Conservation (phyloP, 1,140 invertebrate species). For the Anastrepha obliqua region DNA sequence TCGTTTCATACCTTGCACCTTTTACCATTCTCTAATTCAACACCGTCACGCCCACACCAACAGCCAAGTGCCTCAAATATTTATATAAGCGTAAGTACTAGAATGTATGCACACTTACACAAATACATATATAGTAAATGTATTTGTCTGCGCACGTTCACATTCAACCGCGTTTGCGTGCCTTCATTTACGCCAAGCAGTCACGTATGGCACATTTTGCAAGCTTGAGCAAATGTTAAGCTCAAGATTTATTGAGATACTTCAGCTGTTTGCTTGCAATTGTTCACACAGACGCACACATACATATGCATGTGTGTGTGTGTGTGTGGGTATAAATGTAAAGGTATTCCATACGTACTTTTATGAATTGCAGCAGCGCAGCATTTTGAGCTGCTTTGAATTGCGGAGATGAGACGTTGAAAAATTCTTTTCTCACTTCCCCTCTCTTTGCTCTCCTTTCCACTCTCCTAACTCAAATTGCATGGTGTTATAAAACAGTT, state of each 20-base stretch:
- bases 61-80: background rate
- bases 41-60: background rate
- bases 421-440: background rate
- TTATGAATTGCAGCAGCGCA: background rate
- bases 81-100: background rate
- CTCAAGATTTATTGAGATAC: conserved; percentile 52
- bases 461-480: background rate
- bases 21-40: background rate
- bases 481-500: background rate
- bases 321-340: background rate
- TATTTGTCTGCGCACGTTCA: background rate
- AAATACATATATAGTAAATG: background rate
- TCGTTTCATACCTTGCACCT: conserved; percentile 9
- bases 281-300: background rate
- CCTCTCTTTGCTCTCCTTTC: too few relatives aligned
- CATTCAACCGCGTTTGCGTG: background rate
- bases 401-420: conserved; percentile 30
- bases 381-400: background rate
- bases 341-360: background rate
- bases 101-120: background rate
- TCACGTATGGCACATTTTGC: conserved; percentile 50
- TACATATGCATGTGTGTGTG: background rate
- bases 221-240: conserved; percentile 53
- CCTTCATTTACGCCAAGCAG: conserved; percentile 46
- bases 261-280: conserved; percentile 42